These are phyloP conservation scores for Phrynocephalus guinanensis DNA, from an alignment of 2,797 vertebrate genomes.

Conservation along the genomic window DNA sequence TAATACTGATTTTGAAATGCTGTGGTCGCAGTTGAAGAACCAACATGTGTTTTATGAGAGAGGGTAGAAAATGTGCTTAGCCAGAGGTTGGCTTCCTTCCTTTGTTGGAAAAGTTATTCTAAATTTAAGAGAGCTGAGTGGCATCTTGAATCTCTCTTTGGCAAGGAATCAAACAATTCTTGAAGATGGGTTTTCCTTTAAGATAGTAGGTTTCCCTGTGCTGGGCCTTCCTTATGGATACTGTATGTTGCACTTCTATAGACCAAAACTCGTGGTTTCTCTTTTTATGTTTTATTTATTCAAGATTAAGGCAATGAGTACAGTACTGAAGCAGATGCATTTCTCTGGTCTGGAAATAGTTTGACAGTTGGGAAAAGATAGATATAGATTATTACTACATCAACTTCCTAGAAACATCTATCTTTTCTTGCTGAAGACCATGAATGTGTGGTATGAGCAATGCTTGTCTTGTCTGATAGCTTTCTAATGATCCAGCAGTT, in stretches of 20 bases:
- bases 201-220: neutral
- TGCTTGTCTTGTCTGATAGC: conserved; percentile 46
- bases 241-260: neutral
- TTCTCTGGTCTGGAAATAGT: neutral
- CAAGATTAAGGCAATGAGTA: neutral
- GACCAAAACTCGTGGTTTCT: too few relatives aligned
- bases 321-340: neutral
- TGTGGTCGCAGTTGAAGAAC: neutral
- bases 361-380: neutral
- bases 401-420: neutral
- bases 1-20: neutral
- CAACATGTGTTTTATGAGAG: neutral
- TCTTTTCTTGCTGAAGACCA: conserved; percentile 65
- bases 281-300: neutral
- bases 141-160: conserved; percentile 1
- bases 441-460: conserved; percentile 51
- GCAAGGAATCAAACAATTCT: neutral
- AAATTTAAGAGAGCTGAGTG: neutral
- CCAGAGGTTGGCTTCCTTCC: neutral
- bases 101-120: neutral
- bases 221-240: neutral
- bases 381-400: neutral
- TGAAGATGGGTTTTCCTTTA: neutral
- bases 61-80: neutral
- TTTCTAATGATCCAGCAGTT: conserved; percentile 60